Evolutionary conservation across 2,888 invertebrate species (phyloP), one percentile per base, ranked within the genome.

Genomic region (Prosopocoilus inquinatus): DNA sequence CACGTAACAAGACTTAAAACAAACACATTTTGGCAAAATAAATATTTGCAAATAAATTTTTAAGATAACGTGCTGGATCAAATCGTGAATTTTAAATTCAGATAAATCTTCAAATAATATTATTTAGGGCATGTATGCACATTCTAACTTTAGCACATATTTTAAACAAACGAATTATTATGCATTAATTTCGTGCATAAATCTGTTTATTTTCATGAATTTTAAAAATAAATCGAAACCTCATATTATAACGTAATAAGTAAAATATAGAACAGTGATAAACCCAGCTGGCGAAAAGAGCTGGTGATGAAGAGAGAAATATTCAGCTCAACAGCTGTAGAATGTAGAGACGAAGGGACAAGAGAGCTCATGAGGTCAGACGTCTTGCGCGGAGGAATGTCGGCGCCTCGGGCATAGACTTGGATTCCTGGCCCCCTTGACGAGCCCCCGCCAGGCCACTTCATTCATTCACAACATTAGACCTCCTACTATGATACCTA

Each of bases 331-430:
- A 63, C 61, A 62, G 61, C 64, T 64, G 61, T 62, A 59, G 57
- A 57, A 62, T 57, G 53, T 62, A 56, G 55, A 53, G 57, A 55
- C 55, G 49, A 47, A 47, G 41, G 47, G 47, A 41, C 43, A 46
- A 47, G 57, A 55, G 58, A 47, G 49, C 35, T 15, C 64, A 68
- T 71, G 74, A 73, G 74, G 73, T 75, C 74, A 75, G 75, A 74
- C 74, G 73, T 73, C 74, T 74, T 74, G 73, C 70, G 77, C 78
- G 73, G 75, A 78, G 79, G 80, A 80, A 80, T 80, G 80, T 79
- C 81, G 80, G 81, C 81, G 81, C 81, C 81, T 77, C 77, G 74
- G 80, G 80, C 80, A 74, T 70, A 68, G 66, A 71, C 76, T 78
- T 77, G 79, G 78, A 81, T 80, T 80, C 81, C 80, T 79, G 77